A percentile compares a stretch with the other conserved stretches of the same genome.
Evolutionary conservation across 2,888 invertebrate species (phyloP).

Genomic region (Lamellibrachia columna): DNA sequence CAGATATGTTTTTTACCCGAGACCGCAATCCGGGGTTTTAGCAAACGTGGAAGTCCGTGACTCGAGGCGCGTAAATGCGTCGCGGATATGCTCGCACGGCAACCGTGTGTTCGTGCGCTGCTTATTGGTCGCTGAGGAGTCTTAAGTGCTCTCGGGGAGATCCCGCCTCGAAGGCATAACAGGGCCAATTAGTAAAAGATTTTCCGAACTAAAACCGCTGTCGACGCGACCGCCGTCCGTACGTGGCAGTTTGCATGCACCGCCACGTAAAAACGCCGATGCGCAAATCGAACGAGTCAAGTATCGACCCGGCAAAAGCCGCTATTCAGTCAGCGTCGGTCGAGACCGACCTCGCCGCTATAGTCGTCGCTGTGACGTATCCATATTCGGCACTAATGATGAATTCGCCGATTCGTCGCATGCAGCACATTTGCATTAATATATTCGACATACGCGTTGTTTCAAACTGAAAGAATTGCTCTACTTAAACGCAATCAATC

Average conservation of each 20-base stretch:
- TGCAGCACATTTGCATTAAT: neutral
- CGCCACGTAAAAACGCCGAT: neutral
- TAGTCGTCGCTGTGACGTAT: neutral
- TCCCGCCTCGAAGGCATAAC: neutral
- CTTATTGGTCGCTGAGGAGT: neutral
- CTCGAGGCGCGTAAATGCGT: neutral
- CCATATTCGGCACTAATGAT: neutral
- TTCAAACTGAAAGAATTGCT: neutral
- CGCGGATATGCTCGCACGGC: neutral
- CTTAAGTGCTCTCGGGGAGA: neutral
- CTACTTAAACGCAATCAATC: neutral
- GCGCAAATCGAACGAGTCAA: neutral
- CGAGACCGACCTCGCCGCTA: neutral
- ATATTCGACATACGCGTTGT: constrained; percentile 1
- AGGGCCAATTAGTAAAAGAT: neutral
- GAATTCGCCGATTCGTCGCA: constrained; percentile 1
- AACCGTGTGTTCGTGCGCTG: neutral
- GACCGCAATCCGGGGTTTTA: neutral
- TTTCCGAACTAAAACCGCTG: neutral
- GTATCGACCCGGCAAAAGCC: neutral
- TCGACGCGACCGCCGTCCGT: neutral
- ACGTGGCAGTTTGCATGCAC: neutral
- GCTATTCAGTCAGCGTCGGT: neutral
- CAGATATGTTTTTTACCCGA: neutral
- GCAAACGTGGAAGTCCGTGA: neutral